Evolutionary conservation across 2,888 invertebrate species (phyloP).

Genomic region (Chalcis sispes): DNA sequence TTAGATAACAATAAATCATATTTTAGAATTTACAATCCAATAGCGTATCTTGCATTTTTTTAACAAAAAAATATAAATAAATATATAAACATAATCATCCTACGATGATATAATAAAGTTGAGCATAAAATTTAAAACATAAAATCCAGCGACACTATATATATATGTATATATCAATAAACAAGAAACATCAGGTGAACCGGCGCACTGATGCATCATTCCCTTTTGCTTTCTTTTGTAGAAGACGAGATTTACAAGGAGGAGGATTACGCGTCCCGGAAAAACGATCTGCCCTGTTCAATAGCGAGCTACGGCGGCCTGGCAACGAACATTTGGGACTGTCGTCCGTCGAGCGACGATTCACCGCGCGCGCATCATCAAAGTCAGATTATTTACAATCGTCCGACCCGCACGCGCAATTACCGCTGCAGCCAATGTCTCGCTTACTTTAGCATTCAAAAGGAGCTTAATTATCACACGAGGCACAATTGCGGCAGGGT

Average conservation of each 20-base stretch:
- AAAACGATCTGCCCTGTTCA: constrained; percentile 23
- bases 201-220: constrained; percentile 32
- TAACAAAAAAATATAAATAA: too few relatives aligned
- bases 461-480: constrained; percentile 66
- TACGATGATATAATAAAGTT: too few relatives aligned
- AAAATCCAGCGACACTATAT: too few relatives aligned
- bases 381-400: not conserved
- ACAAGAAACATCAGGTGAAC: not conserved
- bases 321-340: constrained; percentile 14
- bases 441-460: constrained; percentile 65
- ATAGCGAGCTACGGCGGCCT: constrained; percentile 35
- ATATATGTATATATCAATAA: too few relatives aligned
- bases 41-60: too few relatives aligned
- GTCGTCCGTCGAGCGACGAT: not conserved
- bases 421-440: constrained; percentile 62
- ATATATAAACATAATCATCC: too few relatives aligned
- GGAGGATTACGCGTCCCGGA: too few relatives aligned
- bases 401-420: constrained; percentile 44
- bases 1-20: too few relatives aligned
- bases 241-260: constrained; percentile 2
- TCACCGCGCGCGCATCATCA: not conserved
- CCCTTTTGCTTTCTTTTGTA: constrained; percentile 51
- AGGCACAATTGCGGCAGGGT: constrained; percentile 68
- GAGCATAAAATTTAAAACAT: too few relatives aligned
- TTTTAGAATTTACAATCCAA: too few relatives aligned